Conservation (phyloP, 1,140 invertebrate genomes). For the Tetragnatha versicolor region DNA sequence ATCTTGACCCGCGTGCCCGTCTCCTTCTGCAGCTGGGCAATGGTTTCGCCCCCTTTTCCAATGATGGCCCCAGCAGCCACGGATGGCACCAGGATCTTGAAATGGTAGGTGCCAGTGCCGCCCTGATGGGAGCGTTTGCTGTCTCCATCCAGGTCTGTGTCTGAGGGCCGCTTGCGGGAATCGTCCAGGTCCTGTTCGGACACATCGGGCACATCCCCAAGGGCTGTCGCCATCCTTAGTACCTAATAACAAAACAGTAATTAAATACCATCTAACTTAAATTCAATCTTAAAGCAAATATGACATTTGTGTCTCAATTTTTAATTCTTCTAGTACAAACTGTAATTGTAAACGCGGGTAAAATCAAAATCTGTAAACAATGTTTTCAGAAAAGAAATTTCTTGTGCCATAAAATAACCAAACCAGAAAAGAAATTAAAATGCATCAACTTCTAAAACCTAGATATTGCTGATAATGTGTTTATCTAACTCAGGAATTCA, state of each 20-base stretch:
- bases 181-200: constrained; percentile 65
- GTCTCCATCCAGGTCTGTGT: constrained; percentile 84
- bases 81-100: constrained; percentile 95
- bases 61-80: constrained; percentile 97
- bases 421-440: no score
- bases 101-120: constrained; percentile 71
- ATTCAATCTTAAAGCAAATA: no score
- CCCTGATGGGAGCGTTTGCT: constrained; percentile 87
- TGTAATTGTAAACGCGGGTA: no score
- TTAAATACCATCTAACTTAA: no score
- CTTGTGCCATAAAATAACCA: no score
- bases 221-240: constrained; percentile 49
- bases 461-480: no score
- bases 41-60: constrained; percentile 96
- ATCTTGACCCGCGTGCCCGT: constrained; percentile 91
- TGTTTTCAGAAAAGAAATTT: no score
- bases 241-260: background rate
- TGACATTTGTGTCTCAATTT: no score
- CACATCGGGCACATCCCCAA: constrained; percentile 41
- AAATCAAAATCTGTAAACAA: no score
- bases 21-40: constrained; percentile 95
- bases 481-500: no score
- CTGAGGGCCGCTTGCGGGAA: constrained; percentile 81
- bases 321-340: no score
- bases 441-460: no score